Conservation (phyloP, 2,888 invertebrate species). For the Adineta ricciae region DNA sequence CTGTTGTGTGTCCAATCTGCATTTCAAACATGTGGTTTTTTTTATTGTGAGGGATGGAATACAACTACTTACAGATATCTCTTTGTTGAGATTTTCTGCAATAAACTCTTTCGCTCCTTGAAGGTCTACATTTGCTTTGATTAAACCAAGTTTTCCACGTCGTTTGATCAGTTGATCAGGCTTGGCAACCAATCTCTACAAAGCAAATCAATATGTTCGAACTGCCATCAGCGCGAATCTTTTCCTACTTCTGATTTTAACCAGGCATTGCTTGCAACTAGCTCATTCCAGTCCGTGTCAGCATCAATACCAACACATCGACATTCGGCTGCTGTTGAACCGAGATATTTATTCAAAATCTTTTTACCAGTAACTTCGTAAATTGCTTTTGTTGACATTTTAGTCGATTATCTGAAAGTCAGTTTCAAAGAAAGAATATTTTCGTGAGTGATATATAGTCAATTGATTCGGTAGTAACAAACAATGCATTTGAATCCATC, state of each 20-base stretch:
- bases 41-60: constrained; percentile 43
- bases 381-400: constrained; percentile 30
- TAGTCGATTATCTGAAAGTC: neutral
- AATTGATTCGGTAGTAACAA: too few relatives aligned
- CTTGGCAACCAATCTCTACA: constrained; percentile 70
- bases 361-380: constrained; percentile 4
- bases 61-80: constrained; percentile 59
- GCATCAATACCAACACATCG: neutral
- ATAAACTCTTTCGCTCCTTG: constrained; percentile 75
- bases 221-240: too few relatives aligned
- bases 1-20: constrained; percentile 72
- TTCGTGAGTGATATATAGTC: too few relatives aligned
- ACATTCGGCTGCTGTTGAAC: neutral
- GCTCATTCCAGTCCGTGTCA: neutral
- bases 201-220: constrained; percentile 21
- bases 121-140: constrained; percentile 79
- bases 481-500: too few relatives aligned
- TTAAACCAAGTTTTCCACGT: constrained; percentile 87
- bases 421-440: too few relatives aligned
- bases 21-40: neutral
- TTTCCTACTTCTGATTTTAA: neutral
- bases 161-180: constrained; percentile 97
- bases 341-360: neutral
- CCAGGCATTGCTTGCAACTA: neutral
- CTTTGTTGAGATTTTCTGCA: constrained; percentile 67